Conservation (phyloP, 2,113 vertebrate species). For the Hippocampus comes region DNA sequence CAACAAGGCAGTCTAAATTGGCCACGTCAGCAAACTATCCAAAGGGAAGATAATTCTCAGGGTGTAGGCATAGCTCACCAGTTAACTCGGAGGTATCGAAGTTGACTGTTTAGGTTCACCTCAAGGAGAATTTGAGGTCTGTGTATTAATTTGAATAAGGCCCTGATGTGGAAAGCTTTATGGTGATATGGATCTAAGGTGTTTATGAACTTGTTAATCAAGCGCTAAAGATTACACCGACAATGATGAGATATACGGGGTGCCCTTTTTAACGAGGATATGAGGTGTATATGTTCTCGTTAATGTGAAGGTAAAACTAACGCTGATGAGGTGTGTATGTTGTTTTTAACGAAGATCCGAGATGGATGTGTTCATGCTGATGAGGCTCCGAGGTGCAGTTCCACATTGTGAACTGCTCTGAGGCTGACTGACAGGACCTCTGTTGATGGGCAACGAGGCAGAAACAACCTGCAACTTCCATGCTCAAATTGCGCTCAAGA, state of each 20-base stretch:
- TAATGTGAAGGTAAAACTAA: neutral
- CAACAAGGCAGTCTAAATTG: too few species aligned
- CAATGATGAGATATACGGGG: neutral
- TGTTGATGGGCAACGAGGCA: conserved; percentile 65
- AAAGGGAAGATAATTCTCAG: too few species aligned
- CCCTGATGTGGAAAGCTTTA: neutral
- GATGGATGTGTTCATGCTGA: neutral
- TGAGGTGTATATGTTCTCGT: neutral
- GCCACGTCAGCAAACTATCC: too few species aligned
- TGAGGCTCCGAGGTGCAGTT: neutral
- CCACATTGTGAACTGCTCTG: conserved; percentile 37
- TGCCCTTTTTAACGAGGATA: neutral
- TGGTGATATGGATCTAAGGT: neutral
- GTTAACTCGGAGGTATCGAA: neutral
- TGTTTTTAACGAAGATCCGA: neutral
- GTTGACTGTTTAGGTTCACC: neutral
- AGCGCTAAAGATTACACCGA: neutral
- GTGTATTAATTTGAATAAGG: neutral
- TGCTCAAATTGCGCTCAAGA: conserved; percentile 52
- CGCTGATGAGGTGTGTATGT: neutral
- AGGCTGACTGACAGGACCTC: conserved; percentile 53
- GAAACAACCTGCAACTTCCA: conserved; percentile 66
- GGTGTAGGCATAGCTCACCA: too few species aligned
- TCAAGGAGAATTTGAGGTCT: neutral
- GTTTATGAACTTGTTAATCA: neutral